phyloP scores from a whole-genome alignment of 92 coral and sea anemone genomes.

The Pocillopora meandrina region DNA sequence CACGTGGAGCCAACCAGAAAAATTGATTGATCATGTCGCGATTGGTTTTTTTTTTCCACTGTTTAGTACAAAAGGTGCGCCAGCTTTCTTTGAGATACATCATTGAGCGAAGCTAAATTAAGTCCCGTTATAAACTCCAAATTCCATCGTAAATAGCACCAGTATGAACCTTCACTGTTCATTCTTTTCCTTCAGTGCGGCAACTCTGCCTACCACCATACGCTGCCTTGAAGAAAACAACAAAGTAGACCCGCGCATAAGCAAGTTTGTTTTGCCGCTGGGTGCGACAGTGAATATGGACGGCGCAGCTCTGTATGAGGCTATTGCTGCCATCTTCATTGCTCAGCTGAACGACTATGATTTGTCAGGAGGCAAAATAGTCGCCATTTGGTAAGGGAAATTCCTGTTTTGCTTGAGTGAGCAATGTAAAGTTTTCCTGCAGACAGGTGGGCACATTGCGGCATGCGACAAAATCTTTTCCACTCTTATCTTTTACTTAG shows the following conservation, averaged over 20 bases:
- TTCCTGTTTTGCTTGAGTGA: too few species aligned
- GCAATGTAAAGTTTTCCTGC: too few species aligned
- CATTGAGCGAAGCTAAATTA: too few species aligned
- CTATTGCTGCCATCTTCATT: slow-evolving; percentile 79
- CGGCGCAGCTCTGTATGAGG: slow-evolving; percentile 87
- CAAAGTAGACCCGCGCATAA: slow-evolving; percentile 76
- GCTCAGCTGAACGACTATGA: slow-evolving; percentile 75
- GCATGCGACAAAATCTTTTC: too few species aligned
- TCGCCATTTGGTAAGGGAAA: slow-evolving; percentile 73
- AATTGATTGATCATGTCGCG: too few species aligned
- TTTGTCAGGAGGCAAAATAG: slow-evolving; percentile 63
- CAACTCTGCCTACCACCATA: slow-evolving; percentile 79
- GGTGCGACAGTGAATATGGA: slow-evolving; percentile 93
- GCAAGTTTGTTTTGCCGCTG: slow-evolving; percentile 81
- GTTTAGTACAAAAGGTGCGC: too few species aligned
- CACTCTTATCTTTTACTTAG: too few species aligned
- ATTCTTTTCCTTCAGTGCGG: slow-evolving; percentile 51
- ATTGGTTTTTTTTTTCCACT: too few species aligned
- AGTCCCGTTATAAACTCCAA: too few species aligned
- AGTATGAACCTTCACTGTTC: background rate
- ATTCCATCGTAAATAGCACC: background rate
- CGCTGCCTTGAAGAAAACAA: slow-evolving; percentile 82
- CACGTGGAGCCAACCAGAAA: too few species aligned
- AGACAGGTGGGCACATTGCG: too few species aligned
- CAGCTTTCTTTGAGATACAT: too few species aligned